Base-by-base conservation (phyloP, 2,888 invertebrate genomes). In the Baccha elongata region DNA sequence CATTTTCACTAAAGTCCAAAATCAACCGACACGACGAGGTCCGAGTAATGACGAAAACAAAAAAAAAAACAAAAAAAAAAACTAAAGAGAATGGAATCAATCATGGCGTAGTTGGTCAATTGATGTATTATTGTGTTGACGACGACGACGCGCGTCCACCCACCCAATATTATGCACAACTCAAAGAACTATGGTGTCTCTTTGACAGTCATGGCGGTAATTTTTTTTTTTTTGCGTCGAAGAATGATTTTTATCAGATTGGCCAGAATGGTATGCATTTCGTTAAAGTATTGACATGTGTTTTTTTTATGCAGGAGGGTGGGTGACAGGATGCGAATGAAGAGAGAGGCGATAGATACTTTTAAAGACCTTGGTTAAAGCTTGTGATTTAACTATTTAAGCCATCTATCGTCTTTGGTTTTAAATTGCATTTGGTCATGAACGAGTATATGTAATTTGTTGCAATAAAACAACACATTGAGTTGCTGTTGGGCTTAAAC, bases 371-470 rank as follows among this genome's bases (percentile, higher is more conserved):
- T 83, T 83, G 78, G 67, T 15, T 50, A n/a, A 17, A 44, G 13
- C 53, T 62, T 67, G 21, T 44, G 60, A 67, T 78, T 78, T 32
- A 72, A 78, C 53, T 53, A 64, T 42, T 26, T 29, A 55, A 37
- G 55, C 76, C 29, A 83, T 72, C 62, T 50, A 52, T 68, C 52
- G 72, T 72, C 48, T 83, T 42, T 40, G 71, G 67, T 83, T 72
- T 75, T 67, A 76, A 76, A 53, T 65, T 60, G 69, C 60, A 75
- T 60, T 67, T 62, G 81, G 78, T 72, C 81, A 76, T 83, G 76
- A 67, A 67, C 72, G 72, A 62, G 81, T 55, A 78, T 72, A 68
- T 78, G 62, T 73, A 78, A 78, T 78, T 78, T 83, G 78, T 68
- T 72, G 62, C 72, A 81, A 71, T 71, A 46, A 69, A 26, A 58